Evolutionary conservation across 2,888 invertebrate genomes (phyloP).

Genomic region (Aporophyla lueneburgensis): DNA sequence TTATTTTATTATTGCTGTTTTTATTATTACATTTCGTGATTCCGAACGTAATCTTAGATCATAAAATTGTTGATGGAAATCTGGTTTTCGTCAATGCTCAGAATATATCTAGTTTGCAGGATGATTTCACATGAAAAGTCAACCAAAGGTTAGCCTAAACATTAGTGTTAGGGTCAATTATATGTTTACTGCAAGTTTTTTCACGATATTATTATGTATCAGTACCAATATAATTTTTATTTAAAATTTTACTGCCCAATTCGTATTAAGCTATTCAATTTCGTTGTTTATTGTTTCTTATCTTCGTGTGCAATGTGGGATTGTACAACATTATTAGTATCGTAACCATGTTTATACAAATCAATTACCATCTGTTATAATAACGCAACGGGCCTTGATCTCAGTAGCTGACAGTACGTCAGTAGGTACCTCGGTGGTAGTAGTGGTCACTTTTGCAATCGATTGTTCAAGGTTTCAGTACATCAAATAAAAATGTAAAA

Average conservation of each 20-base stretch:
- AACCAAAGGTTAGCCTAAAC: not conserved
- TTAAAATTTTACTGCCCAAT: not conserved
- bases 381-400: conserved; percentile 54
- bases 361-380: conserved; percentile 28
- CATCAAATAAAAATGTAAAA: not conserved
- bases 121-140: not conserved
- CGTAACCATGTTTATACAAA: conserved; percentile 15
- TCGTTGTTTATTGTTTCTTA: not conserved
- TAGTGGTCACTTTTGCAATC: conserved; percentile 43
- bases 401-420: conserved; percentile 20
- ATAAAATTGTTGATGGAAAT: not conserved
- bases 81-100: too few species aligned
- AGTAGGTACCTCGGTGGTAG: conserved; percentile 8
- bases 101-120: too few species aligned
- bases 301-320: not conserved
- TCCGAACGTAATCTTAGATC: not conserved
- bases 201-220: not conserved
- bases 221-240: not conserved
- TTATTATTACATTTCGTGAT: not conserved
- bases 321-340: conserved; percentile 6
- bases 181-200: not conserved
- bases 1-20: not conserved
- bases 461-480: conserved; percentile 38
- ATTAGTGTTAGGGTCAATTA: not conserved
- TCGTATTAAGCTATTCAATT: not conserved